Base-by-base conservation (phyloP, 2,797 vertebrate genomes). In the Lepidocolaptes lacrymiger region DNA sequence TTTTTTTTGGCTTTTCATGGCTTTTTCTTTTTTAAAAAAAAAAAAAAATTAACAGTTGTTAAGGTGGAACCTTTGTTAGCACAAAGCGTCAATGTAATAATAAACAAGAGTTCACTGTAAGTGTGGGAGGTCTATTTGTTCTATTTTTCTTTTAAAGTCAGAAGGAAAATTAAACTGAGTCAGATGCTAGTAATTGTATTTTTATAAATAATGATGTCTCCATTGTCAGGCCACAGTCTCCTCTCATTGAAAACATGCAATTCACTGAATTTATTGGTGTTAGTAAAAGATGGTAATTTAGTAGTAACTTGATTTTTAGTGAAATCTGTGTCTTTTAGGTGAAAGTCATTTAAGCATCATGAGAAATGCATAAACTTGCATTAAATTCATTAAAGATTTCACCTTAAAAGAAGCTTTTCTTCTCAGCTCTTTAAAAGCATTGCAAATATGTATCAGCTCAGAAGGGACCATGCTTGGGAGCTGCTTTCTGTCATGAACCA, bases 401-500 rank as follows among this genome's bases (percentile, higher is more conserved):
- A 97, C 97, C 97, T 97, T 98, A 98, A 98, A 96, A 97, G 92
- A 94, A 93, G 52, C 81, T 97, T 97, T 97, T 96, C 91, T 97
- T 85, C 96, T 97, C 92, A 95, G 95, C 96, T 96, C 93, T 96
- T 97, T 89, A 96, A 91, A 49, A 87, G 90, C 96, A 95, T 85
- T 96, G 94, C 97, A 92, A 96, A 72, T 90, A 73, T 30, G 3
- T 91, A 85, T 91, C 92, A 94, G 90, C 88, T 89, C 91, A 96
- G 92, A 93, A 96, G 83, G 97, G 80, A 94, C 94, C 97, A 97
- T 97, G 96, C 95, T 96, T 97, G 92, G 95, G 76, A 97, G 92
- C 96, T 97, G 97, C 96, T 97, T 98, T 97, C 71, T 96, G 64
- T 97, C 98, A 98, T 98, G 93, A 97, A 97, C 93, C 98, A 98